phyloP scores from a whole-genome alignment of 2,113 vertebrate genomes.

The Trochalopteron elliotii region DNA sequence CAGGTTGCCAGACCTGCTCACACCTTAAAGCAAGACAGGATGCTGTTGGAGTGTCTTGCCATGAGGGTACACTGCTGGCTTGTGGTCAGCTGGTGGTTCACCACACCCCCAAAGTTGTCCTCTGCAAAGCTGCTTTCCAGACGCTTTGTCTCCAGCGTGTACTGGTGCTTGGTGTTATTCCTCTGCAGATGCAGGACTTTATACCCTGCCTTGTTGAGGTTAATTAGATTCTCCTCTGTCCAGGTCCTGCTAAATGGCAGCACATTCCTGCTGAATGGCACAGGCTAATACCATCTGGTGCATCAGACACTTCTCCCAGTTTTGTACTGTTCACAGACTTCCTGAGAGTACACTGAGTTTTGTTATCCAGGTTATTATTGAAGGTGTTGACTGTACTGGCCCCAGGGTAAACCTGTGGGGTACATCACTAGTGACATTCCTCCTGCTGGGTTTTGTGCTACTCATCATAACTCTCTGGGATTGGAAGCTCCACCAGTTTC shows the following conservation, averaged over 20 bases:
- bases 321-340: background rate
- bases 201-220: background rate
- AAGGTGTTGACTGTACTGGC: background rate
- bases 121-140: background rate
- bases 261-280: background rate
- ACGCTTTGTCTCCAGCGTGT: rapidly evolving
- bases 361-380: background rate
- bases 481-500: background rate
- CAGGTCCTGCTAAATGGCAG: background rate
- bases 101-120: background rate
- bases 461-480: background rate
- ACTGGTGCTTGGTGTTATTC: background rate
- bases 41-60: background rate
- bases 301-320: background rate
- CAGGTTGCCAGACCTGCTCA: background rate
- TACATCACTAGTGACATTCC: background rate
- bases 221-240: background rate
- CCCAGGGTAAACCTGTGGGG: background rate
- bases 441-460: background rate
- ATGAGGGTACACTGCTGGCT: background rate
- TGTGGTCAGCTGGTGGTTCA: background rate
- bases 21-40: background rate
- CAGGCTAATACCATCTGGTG: background rate
- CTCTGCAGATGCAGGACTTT: background rate
- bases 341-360: background rate